Evolutionary conservation across 1,140 invertebrate genomes (phyloP).

Genomic region (Diabrotica virgifera): DNA sequence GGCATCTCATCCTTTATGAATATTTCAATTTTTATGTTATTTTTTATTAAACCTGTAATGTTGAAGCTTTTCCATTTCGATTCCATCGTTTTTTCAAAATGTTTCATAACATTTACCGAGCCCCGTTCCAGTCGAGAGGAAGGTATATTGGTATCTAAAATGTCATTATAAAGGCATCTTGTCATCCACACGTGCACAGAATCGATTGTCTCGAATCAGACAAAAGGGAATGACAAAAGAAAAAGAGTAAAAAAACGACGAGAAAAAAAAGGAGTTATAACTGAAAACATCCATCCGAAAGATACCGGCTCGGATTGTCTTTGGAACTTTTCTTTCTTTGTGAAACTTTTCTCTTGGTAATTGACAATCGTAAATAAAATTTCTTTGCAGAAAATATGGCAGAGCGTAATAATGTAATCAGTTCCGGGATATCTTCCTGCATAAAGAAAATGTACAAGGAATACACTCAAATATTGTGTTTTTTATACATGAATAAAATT

Average conservation of each 20-base stretch:
- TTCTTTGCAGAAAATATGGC: background rate
- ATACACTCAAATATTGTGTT: no score
- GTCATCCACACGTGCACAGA: background rate
- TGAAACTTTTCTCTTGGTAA: background rate
- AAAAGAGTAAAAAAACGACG: background rate
- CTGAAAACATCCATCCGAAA: background rate
- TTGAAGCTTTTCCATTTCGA: no score
- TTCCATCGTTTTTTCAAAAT: background rate
- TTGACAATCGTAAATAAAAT: slow-evolving; percentile 3
- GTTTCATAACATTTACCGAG: slow-evolving; percentile 2
- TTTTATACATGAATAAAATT: no score
- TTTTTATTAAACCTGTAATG: no score
- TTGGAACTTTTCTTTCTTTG: background rate
- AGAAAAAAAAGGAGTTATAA: background rate
- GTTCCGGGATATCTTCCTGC: background rate
- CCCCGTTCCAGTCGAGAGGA: background rate
- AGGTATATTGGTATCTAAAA: background rate
- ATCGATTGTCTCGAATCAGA: background rate
- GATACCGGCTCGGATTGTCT: background rate
- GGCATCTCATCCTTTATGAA: no score
- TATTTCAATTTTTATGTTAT: no score
- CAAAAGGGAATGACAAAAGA: background rate
- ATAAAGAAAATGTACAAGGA: no score
- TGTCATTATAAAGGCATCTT: background rate
- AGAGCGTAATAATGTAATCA: background rate